phyloP scores from a whole-genome alignment of 1,140 invertebrate genomes.

The Whitmania pigra region DNA sequence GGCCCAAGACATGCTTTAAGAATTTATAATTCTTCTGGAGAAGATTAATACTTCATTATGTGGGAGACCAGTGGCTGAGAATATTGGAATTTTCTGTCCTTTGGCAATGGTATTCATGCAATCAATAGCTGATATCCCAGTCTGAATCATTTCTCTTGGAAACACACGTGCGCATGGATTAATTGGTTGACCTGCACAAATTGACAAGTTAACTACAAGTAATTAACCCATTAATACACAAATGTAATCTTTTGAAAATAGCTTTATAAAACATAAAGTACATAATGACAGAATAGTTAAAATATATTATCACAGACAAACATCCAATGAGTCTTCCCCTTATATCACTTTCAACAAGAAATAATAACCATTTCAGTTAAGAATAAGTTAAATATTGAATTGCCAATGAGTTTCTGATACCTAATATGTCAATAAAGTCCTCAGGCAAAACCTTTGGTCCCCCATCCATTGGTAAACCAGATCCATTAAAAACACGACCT shows the following conservation, averaged over 20 bases:
- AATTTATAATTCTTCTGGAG: not conserved
- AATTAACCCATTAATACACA: not conserved
- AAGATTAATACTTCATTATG: slow-evolving; percentile 68
- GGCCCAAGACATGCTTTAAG: not conserved
- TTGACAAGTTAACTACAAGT: not conserved
- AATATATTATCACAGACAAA: not conserved
- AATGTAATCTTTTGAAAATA: not conserved
- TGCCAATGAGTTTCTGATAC: too few species aligned
- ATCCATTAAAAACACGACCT: slow-evolving; percentile 83
- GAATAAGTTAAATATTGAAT: too few species aligned
- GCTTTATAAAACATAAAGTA: not conserved
- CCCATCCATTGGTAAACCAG: slow-evolving; percentile 92
- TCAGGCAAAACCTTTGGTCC: slow-evolving; percentile 88
- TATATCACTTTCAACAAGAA: too few species aligned
- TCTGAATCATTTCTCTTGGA: slow-evolving; percentile 98
- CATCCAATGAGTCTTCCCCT: slow-evolving; percentile 48
- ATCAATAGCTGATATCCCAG: slow-evolving; percentile 94
- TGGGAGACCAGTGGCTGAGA: slow-evolving; percentile 91
- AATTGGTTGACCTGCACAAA: slow-evolving; percentile 69
- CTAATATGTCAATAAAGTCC: slow-evolving; percentile 76
- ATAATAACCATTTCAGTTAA: too few species aligned
- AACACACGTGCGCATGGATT: slow-evolving; percentile 97
- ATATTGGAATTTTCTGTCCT: slow-evolving; percentile 96
- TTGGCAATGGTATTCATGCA: slow-evolving; percentile 97
- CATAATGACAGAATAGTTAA: not conserved